phyloP scores from a whole-genome alignment of 1,140 invertebrate species.

The Formica selysi region DNA sequence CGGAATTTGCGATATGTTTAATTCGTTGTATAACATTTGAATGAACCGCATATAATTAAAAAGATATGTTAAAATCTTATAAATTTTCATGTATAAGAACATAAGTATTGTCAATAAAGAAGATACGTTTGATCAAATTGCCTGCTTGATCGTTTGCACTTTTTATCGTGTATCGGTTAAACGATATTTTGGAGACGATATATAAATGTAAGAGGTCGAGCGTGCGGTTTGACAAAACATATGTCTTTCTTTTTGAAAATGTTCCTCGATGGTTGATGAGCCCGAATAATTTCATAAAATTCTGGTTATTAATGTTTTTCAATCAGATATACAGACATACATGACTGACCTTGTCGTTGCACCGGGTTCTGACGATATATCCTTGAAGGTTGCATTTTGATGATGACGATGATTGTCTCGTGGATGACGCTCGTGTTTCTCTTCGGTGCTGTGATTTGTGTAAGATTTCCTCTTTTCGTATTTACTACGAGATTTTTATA shows the following conservation, averaged over 20 bases:
- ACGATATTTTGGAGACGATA: not conserved
- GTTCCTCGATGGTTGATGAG: not conserved
- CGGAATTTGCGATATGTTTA: too few relatives aligned
- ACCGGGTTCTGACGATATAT: not conserved
- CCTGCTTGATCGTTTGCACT: not conserved
- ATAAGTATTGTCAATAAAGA: not conserved
- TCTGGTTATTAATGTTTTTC: conserved; percentile 8
- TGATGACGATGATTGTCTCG: conserved; percentile 4
- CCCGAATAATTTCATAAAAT: not conserved
- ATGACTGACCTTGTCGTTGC: not conserved
- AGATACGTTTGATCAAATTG: not conserved
- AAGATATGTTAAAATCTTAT: too few relatives aligned
- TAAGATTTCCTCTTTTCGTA: conserved; percentile 17
- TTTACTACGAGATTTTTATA: not conserved
- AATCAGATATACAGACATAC: not conserved
- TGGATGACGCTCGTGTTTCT: conserved; percentile 5
- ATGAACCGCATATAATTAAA: too few relatives aligned
- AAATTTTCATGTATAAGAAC: not conserved
- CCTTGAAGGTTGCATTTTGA: conserved; percentile 8
- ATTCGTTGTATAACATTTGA: too few relatives aligned
- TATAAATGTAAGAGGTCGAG: not conserved
- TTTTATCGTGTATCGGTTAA: not conserved
- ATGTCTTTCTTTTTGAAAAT: conserved; percentile 10
- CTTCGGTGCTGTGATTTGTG: not conserved
- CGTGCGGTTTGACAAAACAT: not conserved